phyloP scores from a whole-genome alignment of 2,888 invertebrate genomes.

The Brenthis daphne region DNA sequence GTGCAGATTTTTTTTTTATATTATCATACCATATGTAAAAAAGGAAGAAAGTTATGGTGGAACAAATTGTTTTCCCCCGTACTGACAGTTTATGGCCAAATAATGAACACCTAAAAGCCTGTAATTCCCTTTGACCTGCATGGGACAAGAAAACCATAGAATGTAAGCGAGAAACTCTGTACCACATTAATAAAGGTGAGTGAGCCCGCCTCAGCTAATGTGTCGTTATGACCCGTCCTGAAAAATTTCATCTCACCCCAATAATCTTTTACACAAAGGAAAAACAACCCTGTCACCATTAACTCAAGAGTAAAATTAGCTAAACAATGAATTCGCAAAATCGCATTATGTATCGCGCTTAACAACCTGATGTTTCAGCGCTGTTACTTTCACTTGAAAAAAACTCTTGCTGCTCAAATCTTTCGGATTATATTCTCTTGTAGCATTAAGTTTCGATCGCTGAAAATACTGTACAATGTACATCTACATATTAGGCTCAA shows the following conservation, averaged over 20 bases:
- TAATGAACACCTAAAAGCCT: slow-evolving; percentile 27
- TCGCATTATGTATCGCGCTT: slow-evolving; percentile 61
- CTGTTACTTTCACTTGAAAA: slow-evolving; percentile 24
- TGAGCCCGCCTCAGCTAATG: slow-evolving; percentile 74
- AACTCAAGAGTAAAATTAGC: slow-evolving; percentile 49
- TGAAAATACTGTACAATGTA: slow-evolving; percentile 14
- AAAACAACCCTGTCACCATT: slow-evolving; percentile 45
- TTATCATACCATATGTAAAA: background rate
- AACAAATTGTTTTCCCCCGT: slow-evolving; percentile 19
- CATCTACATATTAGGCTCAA: slow-evolving; percentile 17
- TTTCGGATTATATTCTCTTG: slow-evolving; percentile 18
- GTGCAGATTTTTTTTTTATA: too few species aligned
- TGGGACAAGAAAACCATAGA: slow-evolving; percentile 30
- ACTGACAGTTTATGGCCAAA: slow-evolving; percentile 31
- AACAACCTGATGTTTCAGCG: slow-evolving; percentile 65
- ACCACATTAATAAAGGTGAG: slow-evolving; percentile 77
- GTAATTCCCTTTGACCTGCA: slow-evolving; percentile 32
- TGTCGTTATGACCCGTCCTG: slow-evolving; percentile 75
- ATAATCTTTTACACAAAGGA: slow-evolving; percentile 43
- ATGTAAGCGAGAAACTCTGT: slow-evolving; percentile 68
- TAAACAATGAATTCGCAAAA: slow-evolving; percentile 39
- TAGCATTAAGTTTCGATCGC: slow-evolving; percentile 22
- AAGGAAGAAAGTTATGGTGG: background rate
- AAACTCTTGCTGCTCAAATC: slow-evolving; percentile 16
- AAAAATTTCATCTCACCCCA: slow-evolving; percentile 70